These are phyloP conservation scores for Sparidentex hasta DNA, from an alignment of 2,797 vertebrate genomes.

Conservation along the genomic window DNA sequence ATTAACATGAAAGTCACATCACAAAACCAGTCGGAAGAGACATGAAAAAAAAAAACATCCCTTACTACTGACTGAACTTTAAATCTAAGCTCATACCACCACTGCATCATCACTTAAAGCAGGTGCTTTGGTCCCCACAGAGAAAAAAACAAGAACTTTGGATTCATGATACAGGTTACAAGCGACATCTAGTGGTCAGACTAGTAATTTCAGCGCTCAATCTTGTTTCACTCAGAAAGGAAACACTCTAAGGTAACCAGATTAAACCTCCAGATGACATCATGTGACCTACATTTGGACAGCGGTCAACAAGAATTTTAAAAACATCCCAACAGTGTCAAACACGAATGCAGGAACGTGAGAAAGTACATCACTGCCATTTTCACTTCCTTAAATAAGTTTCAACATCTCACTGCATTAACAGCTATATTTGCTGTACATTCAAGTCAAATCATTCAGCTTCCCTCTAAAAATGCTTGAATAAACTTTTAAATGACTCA, in stretches of 20 bases:
- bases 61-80: background rate
- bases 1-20: background rate
- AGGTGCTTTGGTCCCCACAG: constrained; percentile 1
- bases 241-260: background rate
- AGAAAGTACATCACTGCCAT: background rate
- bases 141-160: background rate
- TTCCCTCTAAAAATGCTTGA: background rate
- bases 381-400: background rate
- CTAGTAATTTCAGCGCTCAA: too few species aligned
- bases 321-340: background rate
- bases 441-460: background rate
- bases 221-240: background rate
- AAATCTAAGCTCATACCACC: background rate
- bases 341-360: background rate
- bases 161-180: rapidly evolving
- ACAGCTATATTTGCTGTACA: background rate
- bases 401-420: background rate
- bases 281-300: too few species aligned
- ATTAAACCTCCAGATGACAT: background rate
- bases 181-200: constrained; percentile 71
- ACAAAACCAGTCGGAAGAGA: background rate
- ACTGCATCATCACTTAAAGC: background rate
- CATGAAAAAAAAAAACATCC: background rate
- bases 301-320: background rate
- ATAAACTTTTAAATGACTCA: constrained; percentile 76